These are phyloP conservation scores for Neopelma chrysocephalum DNA, from an alignment of 2,797 vertebrate genomes.

Conservation along the genomic window DNA sequence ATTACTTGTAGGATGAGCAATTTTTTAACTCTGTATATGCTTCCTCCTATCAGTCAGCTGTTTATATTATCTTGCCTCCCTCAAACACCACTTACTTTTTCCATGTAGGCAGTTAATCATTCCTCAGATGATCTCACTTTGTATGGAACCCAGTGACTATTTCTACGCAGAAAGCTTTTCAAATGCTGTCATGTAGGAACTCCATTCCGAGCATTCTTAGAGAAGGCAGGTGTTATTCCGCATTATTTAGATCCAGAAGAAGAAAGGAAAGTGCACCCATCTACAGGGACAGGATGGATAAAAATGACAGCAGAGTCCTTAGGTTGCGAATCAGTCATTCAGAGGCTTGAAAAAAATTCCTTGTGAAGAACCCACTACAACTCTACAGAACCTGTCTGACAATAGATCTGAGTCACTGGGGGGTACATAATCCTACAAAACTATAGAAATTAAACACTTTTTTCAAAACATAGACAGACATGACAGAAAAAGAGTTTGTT, in stretches of 20 bases:
- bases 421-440: background rate
- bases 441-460: background rate
- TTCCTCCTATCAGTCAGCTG: background rate
- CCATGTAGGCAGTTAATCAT: background rate
- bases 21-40: background rate
- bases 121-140: background rate
- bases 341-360: background rate
- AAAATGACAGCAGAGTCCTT: background rate
- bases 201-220: background rate
- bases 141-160: background rate
- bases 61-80: background rate
- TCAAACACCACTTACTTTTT: background rate
- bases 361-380: background rate
- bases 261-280: background rate
- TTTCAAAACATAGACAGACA: background rate
- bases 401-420: background rate
- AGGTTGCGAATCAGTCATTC: background rate
- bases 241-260: background rate
- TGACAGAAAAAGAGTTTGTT: background rate
- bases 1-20: background rate
- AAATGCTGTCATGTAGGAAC: background rate
- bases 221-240: background rate
- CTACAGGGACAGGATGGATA: background rate
- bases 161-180: background rate
- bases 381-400: background rate